Evolutionary conservation across 2,888 invertebrate genomes (phyloP), one percentile per base, ranked within the genome.

Genomic region (Incurvaria masculella): DNA sequence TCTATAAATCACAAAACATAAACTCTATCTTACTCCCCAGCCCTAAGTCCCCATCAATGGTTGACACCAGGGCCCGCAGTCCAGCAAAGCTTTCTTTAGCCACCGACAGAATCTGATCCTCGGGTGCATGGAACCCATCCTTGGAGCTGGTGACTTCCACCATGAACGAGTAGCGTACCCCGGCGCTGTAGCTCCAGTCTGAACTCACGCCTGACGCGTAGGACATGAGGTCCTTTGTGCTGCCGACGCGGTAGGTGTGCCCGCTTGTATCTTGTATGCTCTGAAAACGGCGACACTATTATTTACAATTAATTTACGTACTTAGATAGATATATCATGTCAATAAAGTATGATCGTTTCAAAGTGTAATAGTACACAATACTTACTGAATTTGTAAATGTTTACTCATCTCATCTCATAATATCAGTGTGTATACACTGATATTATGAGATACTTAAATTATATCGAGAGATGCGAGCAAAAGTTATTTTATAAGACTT

Each of bases 201-300:
- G 60, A 61, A 56, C 76, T 75, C 42, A 65, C 74, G 0, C 76
- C 76, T 0, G 69, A 52, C 1, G 76, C 66, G 53, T 65, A 78
- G 59, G 76, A 78, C 76, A 78, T 76, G 5, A 78, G 62, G 51
- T 78, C 76, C 39, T 72, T 76, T 0, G 76, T 75, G 51, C 75
- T 72, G 17, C 76, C 76, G 1, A 76, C 76, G 61, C 69, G 73
- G 62, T 74, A 76, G 0, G 65, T 74, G 50, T 63, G 66, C 1
- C 70, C 70, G 45, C 58, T 68, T n/a, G 60, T 56, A 8, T 59
- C 54, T 50, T 62, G 54, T 39, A 78, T 75, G 10, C 69, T 74
- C 76, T 78, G 59, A 43, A 64, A 65, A 48, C 10, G 42, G 46
- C 44, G 44, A 21, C 42, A 33, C 17, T 10, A 38, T 47, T 20